Percentiles rank a stretch among this genome's conserved stretches.
Evolutionary conservation across 2,797 vertebrate species (phyloP).

Genomic region (Mus minutoides): DNA sequence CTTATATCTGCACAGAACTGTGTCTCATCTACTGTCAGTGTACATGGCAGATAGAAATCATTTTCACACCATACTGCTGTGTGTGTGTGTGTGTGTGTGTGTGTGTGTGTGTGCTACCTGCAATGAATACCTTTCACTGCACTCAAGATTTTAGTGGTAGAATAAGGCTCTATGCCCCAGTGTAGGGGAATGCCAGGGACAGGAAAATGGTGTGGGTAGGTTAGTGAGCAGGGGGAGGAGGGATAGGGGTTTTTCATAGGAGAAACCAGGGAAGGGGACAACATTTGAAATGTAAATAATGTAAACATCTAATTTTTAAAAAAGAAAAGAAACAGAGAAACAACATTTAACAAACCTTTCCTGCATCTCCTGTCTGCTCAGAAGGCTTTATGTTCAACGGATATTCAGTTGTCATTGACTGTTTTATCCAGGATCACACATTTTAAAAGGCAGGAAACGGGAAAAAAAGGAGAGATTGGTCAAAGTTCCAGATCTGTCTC

Average conservation of each 20-base stretch:
- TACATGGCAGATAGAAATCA: background rate
- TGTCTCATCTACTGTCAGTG: slow-evolving; percentile 52
- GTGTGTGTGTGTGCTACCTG: background rate
- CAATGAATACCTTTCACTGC: background rate
- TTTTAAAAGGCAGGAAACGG: slow-evolving; percentile 51
- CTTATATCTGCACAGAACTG: background rate
- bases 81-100: background rate
- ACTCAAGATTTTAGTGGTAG: background rate
- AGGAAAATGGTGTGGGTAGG: too few relatives aligned
- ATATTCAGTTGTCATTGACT: background rate
- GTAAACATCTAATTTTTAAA: too few relatives aligned
- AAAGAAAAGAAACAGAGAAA: slow-evolving; percentile 5
- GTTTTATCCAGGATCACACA: background rate
- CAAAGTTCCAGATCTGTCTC: slow-evolving; percentile 39
- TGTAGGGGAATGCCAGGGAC: too few relatives aligned
- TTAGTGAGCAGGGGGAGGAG: too few relatives aligned
- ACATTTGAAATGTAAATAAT: too few relatives aligned
- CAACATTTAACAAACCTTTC: background rate
- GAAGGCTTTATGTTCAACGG: background rate
- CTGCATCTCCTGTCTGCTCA: background rate
- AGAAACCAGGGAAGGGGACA: too few relatives aligned
- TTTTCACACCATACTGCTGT: slow-evolving; percentile 24
- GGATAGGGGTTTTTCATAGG: too few relatives aligned
- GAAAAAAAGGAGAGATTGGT: slow-evolving; percentile 12
- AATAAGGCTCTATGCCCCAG: too few relatives aligned